Conservation (phyloP, 2,888 invertebrate species). For the Loripinus fragilis region DNA sequence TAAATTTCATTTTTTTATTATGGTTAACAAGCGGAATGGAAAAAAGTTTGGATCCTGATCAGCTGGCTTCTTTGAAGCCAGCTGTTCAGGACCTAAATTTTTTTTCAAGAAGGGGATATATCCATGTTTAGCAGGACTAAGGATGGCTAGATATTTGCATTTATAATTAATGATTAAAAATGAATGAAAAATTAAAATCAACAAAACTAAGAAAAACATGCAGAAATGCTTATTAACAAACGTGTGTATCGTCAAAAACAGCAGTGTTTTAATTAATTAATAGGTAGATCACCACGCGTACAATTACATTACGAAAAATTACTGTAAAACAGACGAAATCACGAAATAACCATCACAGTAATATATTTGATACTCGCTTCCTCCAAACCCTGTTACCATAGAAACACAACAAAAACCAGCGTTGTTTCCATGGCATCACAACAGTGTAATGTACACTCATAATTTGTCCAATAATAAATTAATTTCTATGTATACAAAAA, state of each 20-base stretch:
- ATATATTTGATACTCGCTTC: slow-evolving; percentile 14
- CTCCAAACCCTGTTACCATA: slow-evolving; percentile 18
- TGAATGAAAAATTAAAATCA: not conserved
- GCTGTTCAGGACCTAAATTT: too few relatives aligned
- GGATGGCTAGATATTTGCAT: too few relatives aligned
- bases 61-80: too few relatives aligned
- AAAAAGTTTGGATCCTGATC: too few relatives aligned
- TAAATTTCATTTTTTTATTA: too few relatives aligned
- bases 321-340: not conserved
- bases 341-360: slow-evolving; percentile 15
- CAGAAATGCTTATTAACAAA: slow-evolving; percentile 11
- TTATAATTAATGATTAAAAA: slow-evolving; percentile 8
- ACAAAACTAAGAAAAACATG: slow-evolving; percentile 6
- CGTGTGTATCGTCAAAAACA: slow-evolving; percentile 1
- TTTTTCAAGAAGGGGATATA: too few relatives aligned
- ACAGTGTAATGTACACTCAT: slow-evolving; percentile 20
- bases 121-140: too few relatives aligned
- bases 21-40: too few relatives aligned
- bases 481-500: slow-evolving; percentile 59
- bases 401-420: slow-evolving; percentile 10
- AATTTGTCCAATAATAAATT: slow-evolving; percentile 57
- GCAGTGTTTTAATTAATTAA: slow-evolving; percentile 19
- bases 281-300: slow-evolving; percentile 10
- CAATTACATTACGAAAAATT: not conserved
- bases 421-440: slow-evolving; percentile 6